Evolutionary conservation across 2,113 vertebrate genomes (phyloP).

Genomic region (Nycticebus coucang): DNA sequence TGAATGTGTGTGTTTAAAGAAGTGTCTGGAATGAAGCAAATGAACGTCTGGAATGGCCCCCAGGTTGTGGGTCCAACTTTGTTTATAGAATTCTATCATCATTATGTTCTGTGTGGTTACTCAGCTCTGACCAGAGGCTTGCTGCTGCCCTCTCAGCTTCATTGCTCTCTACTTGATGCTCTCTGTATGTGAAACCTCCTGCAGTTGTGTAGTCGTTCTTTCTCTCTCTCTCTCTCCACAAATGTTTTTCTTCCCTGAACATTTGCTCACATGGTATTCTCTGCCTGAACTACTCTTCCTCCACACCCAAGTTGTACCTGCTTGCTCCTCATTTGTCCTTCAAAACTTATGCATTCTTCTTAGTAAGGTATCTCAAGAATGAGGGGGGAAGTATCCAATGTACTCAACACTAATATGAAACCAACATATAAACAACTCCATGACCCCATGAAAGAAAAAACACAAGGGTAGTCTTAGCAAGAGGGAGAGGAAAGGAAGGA

Average conservation of each 20-base stretch:
- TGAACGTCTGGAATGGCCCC: not conserved
- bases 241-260: not conserved
- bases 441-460: too few species aligned
- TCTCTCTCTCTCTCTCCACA: too few species aligned
- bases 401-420: too few species aligned
- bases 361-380: too few species aligned
- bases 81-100: not conserved
- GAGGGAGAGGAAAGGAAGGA: too few species aligned
- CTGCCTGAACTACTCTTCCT: not conserved
- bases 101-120: not conserved
- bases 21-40: not conserved
- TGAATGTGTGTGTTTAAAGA: not conserved
- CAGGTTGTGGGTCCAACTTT: not conserved
- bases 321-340: not conserved
- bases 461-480: too few species aligned
- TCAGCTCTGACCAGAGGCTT: not conserved
- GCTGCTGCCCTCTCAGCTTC: not conserved
- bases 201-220: not conserved
- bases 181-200: not conserved
- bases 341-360: not conserved
- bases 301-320: not conserved
- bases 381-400: too few species aligned
- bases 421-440: too few species aligned
- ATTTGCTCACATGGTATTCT: not conserved
- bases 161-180: not conserved